Percentiles rank a stretch among this genome's conserved stretches.
Conservation (phyloP, 92 coral and sea anemone genomes). For the Palythoa grandiflora region DNA sequence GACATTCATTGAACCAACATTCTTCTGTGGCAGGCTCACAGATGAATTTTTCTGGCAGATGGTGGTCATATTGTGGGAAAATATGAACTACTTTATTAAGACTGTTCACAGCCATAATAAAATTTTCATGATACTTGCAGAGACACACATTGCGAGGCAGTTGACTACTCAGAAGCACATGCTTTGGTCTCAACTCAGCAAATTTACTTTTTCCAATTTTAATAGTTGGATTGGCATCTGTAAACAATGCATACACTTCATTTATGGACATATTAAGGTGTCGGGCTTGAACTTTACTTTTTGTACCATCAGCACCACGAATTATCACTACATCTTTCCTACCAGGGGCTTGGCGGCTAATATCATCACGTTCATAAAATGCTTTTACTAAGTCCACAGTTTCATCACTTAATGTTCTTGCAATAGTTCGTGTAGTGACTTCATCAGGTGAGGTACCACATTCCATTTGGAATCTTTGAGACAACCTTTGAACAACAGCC, state of each 20-base stretch:
- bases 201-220: constrained; percentile 48
- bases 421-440: constrained; percentile 48
- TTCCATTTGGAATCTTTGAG: constrained; percentile 55
- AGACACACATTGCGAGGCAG: constrained; percentile 57
- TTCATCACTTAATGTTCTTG: constrained; percentile 53
- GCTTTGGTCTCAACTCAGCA: constrained; percentile 53
- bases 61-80: constrained; percentile 63
- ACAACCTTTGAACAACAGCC: constrained; percentile 56
- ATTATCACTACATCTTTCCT: constrained; percentile 55
- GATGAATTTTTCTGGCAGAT: constrained; percentile 55
- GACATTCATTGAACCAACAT: constrained; percentile 62
- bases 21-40: constrained; percentile 61
- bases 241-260: constrained; percentile 52
- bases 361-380: constrained; percentile 44
- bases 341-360: constrained; percentile 60
- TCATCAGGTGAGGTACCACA: constrained; percentile 56
- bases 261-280: constrained; percentile 49
- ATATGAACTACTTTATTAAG: constrained; percentile 51
- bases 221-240: constrained; percentile 53
- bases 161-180: constrained; percentile 58
- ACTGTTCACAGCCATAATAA: constrained; percentile 59
- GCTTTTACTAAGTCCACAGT: constrained; percentile 42
- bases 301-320: constrained; percentile 54
- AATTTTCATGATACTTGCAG: constrained; percentile 54
- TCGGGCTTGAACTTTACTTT: constrained; percentile 51